Conservation (phyloP, 2,113 vertebrate genomes). For the Crotalus tigris region DNA sequence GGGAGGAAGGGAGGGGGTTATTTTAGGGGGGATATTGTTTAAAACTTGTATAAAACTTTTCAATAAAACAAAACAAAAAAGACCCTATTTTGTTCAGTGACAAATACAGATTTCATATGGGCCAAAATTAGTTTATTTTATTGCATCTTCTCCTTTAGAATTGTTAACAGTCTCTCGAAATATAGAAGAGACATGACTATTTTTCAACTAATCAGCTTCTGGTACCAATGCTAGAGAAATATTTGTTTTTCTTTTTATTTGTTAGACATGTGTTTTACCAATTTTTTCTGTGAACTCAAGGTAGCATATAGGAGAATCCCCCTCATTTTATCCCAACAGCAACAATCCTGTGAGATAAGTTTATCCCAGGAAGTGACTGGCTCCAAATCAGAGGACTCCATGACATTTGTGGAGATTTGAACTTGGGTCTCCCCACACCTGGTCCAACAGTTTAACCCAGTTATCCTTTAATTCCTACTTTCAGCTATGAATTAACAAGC, state of each 20-base stretch:
- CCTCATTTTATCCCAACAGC: no score
- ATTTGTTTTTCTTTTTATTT: neutral
- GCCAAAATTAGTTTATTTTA: neutral
- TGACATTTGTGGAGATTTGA: no score
- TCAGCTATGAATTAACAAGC: neutral
- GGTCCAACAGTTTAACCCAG: neutral
- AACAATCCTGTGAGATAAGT: no score
- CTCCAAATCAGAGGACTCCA: no score
- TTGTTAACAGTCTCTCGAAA: neutral
- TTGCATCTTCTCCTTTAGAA: neutral
- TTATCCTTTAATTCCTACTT: neutral
- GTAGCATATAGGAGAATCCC: no score
- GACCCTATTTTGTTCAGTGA: neutral
- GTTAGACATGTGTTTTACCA: no score
- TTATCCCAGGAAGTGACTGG: no score
- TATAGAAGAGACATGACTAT: neutral
- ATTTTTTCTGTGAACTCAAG: no score
- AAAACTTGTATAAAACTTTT: no score
- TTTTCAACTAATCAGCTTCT: neutral
- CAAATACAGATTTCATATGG: neutral
- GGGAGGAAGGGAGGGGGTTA: no score
- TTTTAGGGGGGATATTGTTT: no score
- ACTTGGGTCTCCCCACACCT: no score
- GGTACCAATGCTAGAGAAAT: neutral
- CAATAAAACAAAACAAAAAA: neutral